These are phyloP conservation scores for Thunnus albacares DNA, from an alignment of 2,797 vertebrate genomes.

Conservation along the genomic window DNA sequence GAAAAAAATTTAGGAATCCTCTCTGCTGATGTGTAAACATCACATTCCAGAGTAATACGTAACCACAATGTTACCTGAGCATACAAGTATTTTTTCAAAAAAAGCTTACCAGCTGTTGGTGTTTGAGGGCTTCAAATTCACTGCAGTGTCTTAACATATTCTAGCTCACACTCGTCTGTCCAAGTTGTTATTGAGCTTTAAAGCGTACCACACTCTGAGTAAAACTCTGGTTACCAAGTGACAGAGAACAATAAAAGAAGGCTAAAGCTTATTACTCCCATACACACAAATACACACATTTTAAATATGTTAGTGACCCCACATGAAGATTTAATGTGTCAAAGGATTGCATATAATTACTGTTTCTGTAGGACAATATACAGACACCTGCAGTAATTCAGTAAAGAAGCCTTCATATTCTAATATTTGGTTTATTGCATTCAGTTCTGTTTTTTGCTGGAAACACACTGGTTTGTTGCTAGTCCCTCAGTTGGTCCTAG, in stretches of 20 bases:
- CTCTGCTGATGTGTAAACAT: background rate
- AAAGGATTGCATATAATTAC: background rate
- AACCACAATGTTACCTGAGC: background rate
- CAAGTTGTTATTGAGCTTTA: constrained; percentile 36
- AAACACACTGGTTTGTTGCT: constrained; percentile 18
- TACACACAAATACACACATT: constrained; percentile 15
- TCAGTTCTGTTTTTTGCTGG: background rate
- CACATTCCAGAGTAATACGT: constrained; percentile 3
- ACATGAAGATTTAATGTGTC: background rate
- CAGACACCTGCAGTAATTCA: constrained; percentile 14
- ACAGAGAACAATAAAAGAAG: constrained; percentile 63
- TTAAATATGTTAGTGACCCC: constrained; percentile 13
- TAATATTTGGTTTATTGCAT: constrained; percentile 23
- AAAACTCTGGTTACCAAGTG: constrained; percentile 74
- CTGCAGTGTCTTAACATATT: background rate
- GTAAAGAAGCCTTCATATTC: constrained; percentile 9
- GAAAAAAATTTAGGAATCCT: background rate
- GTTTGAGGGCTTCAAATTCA: constrained; percentile 16
- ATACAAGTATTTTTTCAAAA: background rate
- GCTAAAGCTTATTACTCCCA: constrained; percentile 19
- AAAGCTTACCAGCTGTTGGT: constrained; percentile 34
- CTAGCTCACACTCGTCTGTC: constrained; percentile 29
- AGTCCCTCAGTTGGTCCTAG: background rate
- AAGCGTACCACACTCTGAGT: constrained; percentile 34
- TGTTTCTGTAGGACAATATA: background rate